These are phyloP conservation scores for Sipha flava DNA, from an alignment of 1,140 invertebrate genomes.

Conservation along the genomic window DNA sequence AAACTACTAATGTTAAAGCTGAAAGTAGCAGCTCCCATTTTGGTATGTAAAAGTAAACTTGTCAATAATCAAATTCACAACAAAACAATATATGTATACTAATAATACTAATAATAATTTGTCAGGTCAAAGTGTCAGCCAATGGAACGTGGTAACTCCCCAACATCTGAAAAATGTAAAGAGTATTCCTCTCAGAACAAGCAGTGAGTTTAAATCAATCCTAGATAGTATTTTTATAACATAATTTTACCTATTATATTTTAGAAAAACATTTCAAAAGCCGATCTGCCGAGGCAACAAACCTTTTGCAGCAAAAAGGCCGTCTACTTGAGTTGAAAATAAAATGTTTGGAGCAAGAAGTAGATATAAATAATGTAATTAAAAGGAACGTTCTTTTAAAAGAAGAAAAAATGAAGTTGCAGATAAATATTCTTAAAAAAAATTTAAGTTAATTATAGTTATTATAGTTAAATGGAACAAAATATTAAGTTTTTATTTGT, in stretches of 20 bases:
- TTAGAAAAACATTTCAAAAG: neutral
- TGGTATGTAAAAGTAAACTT: no score
- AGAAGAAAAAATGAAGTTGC: neutral
- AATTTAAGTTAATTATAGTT: no score
- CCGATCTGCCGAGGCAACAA: neutral
- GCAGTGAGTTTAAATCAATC: no score
- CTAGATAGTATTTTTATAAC: no score
- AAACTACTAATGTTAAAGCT: no score
- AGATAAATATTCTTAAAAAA: neutral
- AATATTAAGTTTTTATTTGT: no score
- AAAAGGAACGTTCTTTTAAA: neutral
- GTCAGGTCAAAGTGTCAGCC: neutral
- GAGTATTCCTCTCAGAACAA: neutral
- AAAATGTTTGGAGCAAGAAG: neutral
- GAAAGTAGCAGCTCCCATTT: no score
- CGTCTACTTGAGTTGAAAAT: neutral
- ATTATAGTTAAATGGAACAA: no score
- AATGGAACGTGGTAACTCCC: neutral
- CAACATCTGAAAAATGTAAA: neutral
- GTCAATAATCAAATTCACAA: no score
- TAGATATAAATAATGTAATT: neutral
- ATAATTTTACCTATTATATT: no score
- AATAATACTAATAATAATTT: neutral
- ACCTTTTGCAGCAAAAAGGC: neutral
- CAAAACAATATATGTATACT: no score